phyloP scores from a whole-genome alignment of 2,113 vertebrate species.

The Anser cygnoides region DNA sequence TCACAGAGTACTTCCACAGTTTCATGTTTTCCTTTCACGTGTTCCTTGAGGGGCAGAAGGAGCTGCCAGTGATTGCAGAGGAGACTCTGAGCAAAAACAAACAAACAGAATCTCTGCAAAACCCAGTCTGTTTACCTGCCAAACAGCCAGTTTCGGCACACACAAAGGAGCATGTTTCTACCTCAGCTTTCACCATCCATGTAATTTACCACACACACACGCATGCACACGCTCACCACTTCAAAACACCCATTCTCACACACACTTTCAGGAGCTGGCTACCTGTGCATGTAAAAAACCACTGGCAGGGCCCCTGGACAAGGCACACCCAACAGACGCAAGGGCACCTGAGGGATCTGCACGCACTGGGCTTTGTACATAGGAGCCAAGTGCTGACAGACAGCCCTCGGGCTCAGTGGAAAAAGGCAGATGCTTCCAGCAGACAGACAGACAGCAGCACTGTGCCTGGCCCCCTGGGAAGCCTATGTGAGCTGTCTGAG shows the following conservation, averaged over 20 bases:
- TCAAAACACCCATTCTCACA: not conserved
- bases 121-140: no score
- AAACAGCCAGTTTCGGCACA: not conserved
- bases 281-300: not conserved
- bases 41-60: not conserved
- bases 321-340: not conserved
- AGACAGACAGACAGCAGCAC: not conserved
- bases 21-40: not conserved
- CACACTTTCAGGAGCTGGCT: not conserved
- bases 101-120: not conserved
- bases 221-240: fast-evolving
- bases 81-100: not conserved
- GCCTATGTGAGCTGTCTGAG: not conserved
- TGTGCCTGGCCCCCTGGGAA: not conserved
- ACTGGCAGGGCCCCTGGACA: not conserved
- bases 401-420: fast-evolving
- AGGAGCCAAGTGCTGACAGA: fast-evolving
- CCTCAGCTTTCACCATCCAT: not conserved
- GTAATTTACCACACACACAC: not conserved
- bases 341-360: not conserved
- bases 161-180: not conserved
- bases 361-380: fast-evolving
- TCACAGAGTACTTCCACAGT: not conserved
- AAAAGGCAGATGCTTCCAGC: not conserved
- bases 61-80: not conserved